Base-by-base conservation (phyloP, 2,797 vertebrate species). In the Stomatorhinus walkeri region DNA sequence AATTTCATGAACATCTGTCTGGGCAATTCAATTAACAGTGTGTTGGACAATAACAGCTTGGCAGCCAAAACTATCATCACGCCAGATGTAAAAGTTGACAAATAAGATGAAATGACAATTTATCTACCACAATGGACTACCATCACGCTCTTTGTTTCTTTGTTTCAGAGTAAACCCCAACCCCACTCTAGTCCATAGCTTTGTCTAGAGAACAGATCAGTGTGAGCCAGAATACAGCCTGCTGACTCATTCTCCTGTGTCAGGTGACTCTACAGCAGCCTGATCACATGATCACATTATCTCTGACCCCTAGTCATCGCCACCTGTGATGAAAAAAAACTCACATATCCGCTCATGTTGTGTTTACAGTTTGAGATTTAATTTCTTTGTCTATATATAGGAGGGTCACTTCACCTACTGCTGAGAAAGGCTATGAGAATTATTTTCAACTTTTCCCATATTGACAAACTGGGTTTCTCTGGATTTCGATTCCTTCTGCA, bases 111-210 rank as follows among this genome's bases (percentile, higher is more conserved):
- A 76, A 76, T 76, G 68, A 40, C 68, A 76, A 16, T 36, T 76
- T 40, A 40, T 40, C 32, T 72, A 36, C 32, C 0, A 1, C 0
- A 0, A 14, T 36, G 68, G 68, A 40, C 32, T 8, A 79, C 36
- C 32, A 40, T 76, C 14, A 76, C 40, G 16, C 14, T 43, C 32
- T 79, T 43, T n/a, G 32, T 79, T 43, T 72, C 64, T 72, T 49
- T 43, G 86, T 89, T 90, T 79, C 88, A 91, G 88, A 84, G 87
- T 87, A 83, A 83, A n/a, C 36, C 54, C 40, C 1, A 51, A 76
- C 19, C 3, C 16, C 5, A 56, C 24, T n/a, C 2, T 12, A 28
- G 43, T 56, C 1, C 12, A 49, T 19, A 52, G 52, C n/a, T 43
- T 85, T 83, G 52, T 46, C 16, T 43, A 43, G 16, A 79, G 36